Base-by-base conservation (phyloP, 1,140 invertebrate species). In the Caerostris darwini region DNA sequence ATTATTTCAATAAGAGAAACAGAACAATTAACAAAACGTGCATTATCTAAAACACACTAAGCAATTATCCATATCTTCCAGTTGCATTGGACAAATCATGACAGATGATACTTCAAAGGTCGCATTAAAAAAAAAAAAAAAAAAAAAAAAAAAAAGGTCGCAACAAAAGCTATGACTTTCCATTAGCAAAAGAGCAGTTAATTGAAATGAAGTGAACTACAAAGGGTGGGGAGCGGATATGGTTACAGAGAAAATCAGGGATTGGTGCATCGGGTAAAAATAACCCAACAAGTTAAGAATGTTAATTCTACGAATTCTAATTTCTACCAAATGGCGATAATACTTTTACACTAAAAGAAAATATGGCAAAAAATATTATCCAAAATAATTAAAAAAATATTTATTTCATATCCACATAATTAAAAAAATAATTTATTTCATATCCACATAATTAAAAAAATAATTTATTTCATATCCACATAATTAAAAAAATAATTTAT, bases 151-250 rank as follows among this genome's bases (percentile, higher is more conserved):
- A n/a, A 3, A 14, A 67, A 14, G 61, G 12, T 67, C n/a, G 12
- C 34, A 34, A 5, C 61, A 17, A 5, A 67, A 77, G 71, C 53
- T 12, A 77, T 77, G 71, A 77, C 34, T 77, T 34, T 34, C 71
- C 7, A 64, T 64, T 64, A 14, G 7, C 0, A 34, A 77, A 53
- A 8, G 71, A 34, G 50, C 34, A 34, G 71, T 34, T 7, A 10
- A 77, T 3, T 77, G 71, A 77, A 53, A 34, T 50, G 61, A 77
- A 50, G 34, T 34, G 50, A 34, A 53, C 53, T 77, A 12, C 71
- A 77, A 77, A 53, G 71, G 71, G 71, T 77, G 71, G 12, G 71
- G 71, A 77, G 10, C 71, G 71, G 71, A 77, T 77, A 53, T 10
- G 8, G 34, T 77, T 77, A 50, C 71, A 50, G 50, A 12, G 34